Evolutionary conservation across 2,888 invertebrate genomes (phyloP).

Genomic region (Dolichopus griseipennis): DNA sequence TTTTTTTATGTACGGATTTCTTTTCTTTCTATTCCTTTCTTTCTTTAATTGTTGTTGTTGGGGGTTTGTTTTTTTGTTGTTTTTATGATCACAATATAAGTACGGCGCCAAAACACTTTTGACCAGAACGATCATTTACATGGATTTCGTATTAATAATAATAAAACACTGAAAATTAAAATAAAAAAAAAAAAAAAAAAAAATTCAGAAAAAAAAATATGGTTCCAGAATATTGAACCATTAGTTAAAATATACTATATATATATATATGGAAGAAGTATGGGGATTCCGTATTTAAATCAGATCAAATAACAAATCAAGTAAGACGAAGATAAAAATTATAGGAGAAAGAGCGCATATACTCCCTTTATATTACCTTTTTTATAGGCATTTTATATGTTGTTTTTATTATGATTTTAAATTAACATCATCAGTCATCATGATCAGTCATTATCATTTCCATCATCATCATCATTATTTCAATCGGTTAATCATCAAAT

Average conservation of each 20-base stretch:
- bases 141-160: slow-evolving; percentile 27
- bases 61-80: no score
- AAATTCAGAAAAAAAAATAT: no score
- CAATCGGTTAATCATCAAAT: no score
- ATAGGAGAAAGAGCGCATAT: background rate
- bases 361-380: background rate
- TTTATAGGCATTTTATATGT: background rate
- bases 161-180: slow-evolving; percentile 18
- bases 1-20: background rate
- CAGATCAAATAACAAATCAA: no score
- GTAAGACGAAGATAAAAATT: background rate
- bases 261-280: no score
- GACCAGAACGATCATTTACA: slow-evolving; percentile 27
- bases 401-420: background rate
- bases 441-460: no score
- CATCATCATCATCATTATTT: no score
- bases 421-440: background rate
- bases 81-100: slow-evolving; percentile 19
- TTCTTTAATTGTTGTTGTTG: background rate
- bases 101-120: slow-evolving; percentile 30
- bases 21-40: no score
- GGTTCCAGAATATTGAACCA: background rate
- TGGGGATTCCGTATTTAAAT: no score
- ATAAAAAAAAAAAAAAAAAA: background rate
- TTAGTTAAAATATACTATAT: background rate